Conservation (phyloP, 2,888 invertebrate genomes). For the Cephus runcator region DNA sequence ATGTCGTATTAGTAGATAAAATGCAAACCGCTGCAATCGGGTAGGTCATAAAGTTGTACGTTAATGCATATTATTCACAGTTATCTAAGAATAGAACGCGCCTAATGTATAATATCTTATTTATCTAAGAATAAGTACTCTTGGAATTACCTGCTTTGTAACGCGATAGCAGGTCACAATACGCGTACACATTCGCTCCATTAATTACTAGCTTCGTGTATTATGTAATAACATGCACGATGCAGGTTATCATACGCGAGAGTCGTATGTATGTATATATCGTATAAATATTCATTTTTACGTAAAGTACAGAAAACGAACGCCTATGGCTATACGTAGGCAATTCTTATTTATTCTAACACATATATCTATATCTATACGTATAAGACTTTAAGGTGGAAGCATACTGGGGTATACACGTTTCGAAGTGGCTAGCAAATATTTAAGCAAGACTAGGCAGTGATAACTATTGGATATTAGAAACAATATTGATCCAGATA, state of each 20-base stretch:
- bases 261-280: background rate
- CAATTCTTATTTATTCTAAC: background rate
- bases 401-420: background rate
- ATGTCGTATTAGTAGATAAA: background rate
- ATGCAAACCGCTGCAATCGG: background rate
- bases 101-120: background rate
- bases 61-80: background rate
- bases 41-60: background rate
- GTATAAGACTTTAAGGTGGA: background rate
- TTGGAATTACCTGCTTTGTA: background rate
- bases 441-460: background rate
- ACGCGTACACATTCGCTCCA: background rate
- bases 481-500: conserved; percentile 1
- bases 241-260: background rate
- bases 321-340: background rate
- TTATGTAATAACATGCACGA: background rate
- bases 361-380: background rate
- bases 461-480: background rate
- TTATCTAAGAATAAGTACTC: background rate
- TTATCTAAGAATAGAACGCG: background rate
- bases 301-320: background rate
- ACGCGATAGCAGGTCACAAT: background rate
- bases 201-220: background rate
- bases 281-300: background rate
- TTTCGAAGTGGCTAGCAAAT: background rate